Evolutionary conservation across 2,797 vertebrate genomes (phyloP).

Genomic region (Meda fulgida): DNA sequence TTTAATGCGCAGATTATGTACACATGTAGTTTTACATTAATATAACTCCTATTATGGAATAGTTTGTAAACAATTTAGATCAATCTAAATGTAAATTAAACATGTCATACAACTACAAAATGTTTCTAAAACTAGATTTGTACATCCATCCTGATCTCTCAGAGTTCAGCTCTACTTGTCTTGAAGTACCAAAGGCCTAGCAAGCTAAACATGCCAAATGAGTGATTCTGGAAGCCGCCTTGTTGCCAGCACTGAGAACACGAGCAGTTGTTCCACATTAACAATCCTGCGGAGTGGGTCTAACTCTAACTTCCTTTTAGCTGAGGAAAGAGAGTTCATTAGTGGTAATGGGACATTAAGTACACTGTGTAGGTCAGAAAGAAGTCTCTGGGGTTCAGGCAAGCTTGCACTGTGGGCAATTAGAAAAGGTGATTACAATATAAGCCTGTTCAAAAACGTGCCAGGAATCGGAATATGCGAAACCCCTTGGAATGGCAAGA

Average conservation of each 20-base stretch:
- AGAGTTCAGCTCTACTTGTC: not conserved
- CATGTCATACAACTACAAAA: not conserved
- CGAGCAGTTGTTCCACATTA: conserved; percentile 66
- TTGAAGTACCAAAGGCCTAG: conserved; percentile 13
- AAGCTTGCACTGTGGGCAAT: conserved; percentile 79
- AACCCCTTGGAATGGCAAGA: conserved; percentile 52
- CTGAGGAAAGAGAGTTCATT: conserved; percentile 79
- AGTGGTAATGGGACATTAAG: conserved; percentile 84
- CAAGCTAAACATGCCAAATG: conserved; percentile 34
- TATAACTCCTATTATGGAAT: not conserved
- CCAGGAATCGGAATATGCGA: conserved; percentile 67
- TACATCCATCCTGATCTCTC: not conserved
- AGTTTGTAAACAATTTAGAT: not conserved
- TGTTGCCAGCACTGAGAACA: conserved; percentile 31
- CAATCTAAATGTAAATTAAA: not conserved
- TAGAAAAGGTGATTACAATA: conserved; percentile 82
- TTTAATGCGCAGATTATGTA: not conserved
- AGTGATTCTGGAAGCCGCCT: not conserved
- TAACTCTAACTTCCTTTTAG: conserved; percentile 68
- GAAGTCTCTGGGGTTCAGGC: conserved; percentile 77
- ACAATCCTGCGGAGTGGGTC: conserved; percentile 68
- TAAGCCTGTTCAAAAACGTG: conserved; percentile 74
- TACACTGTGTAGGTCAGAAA: conserved; percentile 80
- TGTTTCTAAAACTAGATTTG: conserved; percentile 1
- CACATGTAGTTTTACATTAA: not conserved